Evolutionary conservation across 2,888 invertebrate genomes (phyloP), one percentile per base, ranked within the genome.

Genomic region (Branchellion lobata): DNA sequence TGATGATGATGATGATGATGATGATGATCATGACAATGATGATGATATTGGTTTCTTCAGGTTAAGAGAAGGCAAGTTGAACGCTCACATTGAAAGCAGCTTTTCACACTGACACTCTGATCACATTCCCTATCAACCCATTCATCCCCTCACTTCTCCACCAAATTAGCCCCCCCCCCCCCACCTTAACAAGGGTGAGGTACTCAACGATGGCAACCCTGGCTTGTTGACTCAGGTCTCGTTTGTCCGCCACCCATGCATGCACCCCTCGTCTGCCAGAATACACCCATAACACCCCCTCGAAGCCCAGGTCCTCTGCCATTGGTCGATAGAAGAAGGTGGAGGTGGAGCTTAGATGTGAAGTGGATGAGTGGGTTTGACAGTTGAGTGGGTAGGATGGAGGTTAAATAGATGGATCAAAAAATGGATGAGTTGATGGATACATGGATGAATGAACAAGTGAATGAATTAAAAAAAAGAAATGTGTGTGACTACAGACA

Each of bases 201-300:
- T 98, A 98, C 86, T 96, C 96, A 0, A 94, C 95, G 21, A 99
- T 90, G 0, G 95, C 93, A 21, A 91, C 89, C 79, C 99, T 90
- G 0, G 91, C 92, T 5, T 90, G 88, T 82, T 91, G 90, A 81
- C 92, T 91, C 75, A 97, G 89, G 83, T 90, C 91, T 69, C 89
- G 89, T 84, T 92, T 90, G 87, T 99, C 99, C 85, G 94, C 95
- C 8, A 99, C 93, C 99, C 99, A 99, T 86, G 97, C 96, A 91
- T 99, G 99, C 77, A 99, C 92, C 85, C 99, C 99, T 90, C 99
- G 91, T 83, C 99, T 91, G 0, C 99, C 99, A 81, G 98, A 99
- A 88, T 96, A 99, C 31, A 99, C 94, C 98, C 98, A 99, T 73
- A 99, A 89, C 51, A 96, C 90, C 85, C 95, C 92, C 85, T 93